Conservation (phyloP, 2,888 invertebrate species). For the Coleophora deauratella region DNA sequence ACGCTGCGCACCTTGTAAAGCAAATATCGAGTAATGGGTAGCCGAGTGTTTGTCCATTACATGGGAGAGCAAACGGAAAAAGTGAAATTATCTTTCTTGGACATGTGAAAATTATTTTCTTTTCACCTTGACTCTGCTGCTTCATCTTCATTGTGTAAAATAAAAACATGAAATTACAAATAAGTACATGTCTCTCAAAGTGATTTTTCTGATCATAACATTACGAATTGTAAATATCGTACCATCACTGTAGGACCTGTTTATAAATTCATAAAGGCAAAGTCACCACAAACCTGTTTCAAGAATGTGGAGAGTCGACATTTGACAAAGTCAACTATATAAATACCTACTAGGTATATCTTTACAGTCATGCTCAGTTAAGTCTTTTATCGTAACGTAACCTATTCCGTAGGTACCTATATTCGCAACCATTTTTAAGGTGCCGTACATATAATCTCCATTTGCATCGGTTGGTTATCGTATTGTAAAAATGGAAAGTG, state of each 20-base stretch:
- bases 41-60: constrained; percentile 12
- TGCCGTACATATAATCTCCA: too few species aligned
- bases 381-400: background rate
- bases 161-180: too few species aligned
- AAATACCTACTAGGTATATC: background rate
- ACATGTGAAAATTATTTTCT: constrained; percentile 49
- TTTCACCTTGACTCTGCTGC: constrained; percentile 32
- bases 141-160: constrained; percentile 9
- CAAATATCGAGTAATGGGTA: constrained; percentile 24
- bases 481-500: constrained; percentile 18
- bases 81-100: constrained; percentile 33
- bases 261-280: constrained; percentile 22
- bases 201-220: too few species aligned
- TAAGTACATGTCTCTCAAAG: too few species aligned
- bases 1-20: constrained; percentile 40
- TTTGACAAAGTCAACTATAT: constrained; percentile 27
- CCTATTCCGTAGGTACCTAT: too few species aligned
- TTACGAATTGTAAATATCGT: too few species aligned
- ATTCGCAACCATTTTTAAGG: background rate
- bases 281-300: constrained; percentile 20
- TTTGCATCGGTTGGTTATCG: constrained; percentile 11
- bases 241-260: background rate
- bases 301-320: constrained; percentile 24
- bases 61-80: constrained; percentile 22
- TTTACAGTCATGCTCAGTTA: too few species aligned